These are phyloP conservation scores for Eilema depressum DNA, from an alignment of 2,888 invertebrate genomes.

Conservation along the genomic window DNA sequence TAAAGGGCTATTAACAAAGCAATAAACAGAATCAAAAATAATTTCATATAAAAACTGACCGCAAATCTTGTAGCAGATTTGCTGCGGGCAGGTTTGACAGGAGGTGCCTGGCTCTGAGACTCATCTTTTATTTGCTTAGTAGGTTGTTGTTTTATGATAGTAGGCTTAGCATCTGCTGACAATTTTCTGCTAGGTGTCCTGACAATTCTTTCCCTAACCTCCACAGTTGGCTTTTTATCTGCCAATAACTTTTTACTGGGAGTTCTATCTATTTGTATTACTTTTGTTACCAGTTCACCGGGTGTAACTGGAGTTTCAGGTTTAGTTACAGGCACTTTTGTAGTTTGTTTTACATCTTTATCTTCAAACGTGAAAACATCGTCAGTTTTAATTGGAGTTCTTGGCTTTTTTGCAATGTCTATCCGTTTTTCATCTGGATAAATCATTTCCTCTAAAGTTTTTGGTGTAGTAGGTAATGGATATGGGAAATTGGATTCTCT, in stretches of 20 bases:
- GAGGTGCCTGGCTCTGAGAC: slow-evolving; percentile 70
- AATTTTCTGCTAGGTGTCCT: slow-evolving; percentile 80
- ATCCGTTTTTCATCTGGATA: slow-evolving; percentile 70
- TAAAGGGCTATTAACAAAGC: slow-evolving; percentile 80
- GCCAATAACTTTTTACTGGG: slow-evolving; percentile 75
- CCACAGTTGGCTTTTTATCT: slow-evolving; percentile 76
- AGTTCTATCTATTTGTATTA: slow-evolving; percentile 80
- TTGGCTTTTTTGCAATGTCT: slow-evolving; percentile 58
- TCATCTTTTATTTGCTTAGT: slow-evolving; percentile 67
- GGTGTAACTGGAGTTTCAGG: slow-evolving; percentile 57
- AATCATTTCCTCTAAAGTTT: slow-evolving; percentile 74
- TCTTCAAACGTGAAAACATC: slow-evolving; percentile 71
- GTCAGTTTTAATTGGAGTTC: slow-evolving; percentile 69
- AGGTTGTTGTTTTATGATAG: slow-evolving; percentile 58
- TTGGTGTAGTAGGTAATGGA: slow-evolving; percentile 69
- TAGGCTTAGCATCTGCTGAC: slow-evolving; percentile 68
- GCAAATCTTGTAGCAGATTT: slow-evolving; percentile 83
- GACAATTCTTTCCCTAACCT: slow-evolving; percentile 78
- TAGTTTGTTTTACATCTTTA: slow-evolving; percentile 62
- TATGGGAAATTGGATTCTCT: slow-evolving; percentile 68
- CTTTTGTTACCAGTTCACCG: slow-evolving; percentile 79
- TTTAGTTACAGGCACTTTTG: slow-evolving; percentile 59
- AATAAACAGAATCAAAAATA: slow-evolving; percentile 73
- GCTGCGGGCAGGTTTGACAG: slow-evolving; percentile 83
- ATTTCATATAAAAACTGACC: slow-evolving; percentile 82